Conservation (phyloP, 2,888 invertebrate genomes). For the Cephus spinipes region DNA sequence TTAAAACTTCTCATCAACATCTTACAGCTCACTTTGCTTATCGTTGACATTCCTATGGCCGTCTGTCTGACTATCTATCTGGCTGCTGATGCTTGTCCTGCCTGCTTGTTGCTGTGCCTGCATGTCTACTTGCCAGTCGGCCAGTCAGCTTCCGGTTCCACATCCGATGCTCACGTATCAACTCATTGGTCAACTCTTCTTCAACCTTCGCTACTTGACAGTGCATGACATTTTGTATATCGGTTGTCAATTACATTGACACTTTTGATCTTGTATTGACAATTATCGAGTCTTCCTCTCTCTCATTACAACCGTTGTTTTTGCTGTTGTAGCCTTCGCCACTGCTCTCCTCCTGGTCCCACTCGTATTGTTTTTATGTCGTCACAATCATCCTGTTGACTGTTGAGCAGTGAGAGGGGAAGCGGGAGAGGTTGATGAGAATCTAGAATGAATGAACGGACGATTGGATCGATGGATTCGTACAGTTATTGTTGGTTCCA, state of each 20-base stretch:
- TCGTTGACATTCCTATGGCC: not conserved
- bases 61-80: not conserved
- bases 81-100: not conserved
- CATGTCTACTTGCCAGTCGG: conserved; percentile 66
- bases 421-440: not conserved
- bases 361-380: not conserved
- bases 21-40: not conserved
- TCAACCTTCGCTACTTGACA: not conserved
- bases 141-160: not conserved
- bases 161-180: not conserved
- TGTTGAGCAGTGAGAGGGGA: not conserved
- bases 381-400: not conserved
- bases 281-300: not conserved
- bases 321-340: not conserved
- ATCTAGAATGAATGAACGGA: not conserved
- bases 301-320: not conserved
- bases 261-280: not conserved
- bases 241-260: not conserved
- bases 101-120: not conserved
- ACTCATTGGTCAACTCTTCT: conserved; percentile 15
- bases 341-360: not conserved
- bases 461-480: not conserved
- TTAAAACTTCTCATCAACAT: not conserved
- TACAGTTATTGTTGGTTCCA: not conserved
- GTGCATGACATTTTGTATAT: conserved; percentile 39